Base-by-base conservation (phyloP, 2,113 vertebrate genomes). In the Upupa epops region DNA sequence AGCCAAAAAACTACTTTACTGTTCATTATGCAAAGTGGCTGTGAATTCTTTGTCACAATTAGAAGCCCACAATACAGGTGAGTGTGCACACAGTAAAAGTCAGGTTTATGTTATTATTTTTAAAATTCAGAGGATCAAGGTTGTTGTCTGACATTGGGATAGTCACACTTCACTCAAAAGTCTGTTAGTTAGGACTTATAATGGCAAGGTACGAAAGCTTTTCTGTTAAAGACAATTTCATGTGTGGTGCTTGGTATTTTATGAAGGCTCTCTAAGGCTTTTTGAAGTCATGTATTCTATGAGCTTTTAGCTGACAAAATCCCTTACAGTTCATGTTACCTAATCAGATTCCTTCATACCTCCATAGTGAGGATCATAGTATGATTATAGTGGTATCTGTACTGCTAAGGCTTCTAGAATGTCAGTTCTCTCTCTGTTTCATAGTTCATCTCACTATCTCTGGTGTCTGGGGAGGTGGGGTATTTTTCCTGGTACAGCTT, bases 11-110 rank as follows among this genome's bases (percentile, higher is more conserved):
- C 96, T 99, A 68, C 98, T 99, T 82, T 99, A 99, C 91, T 99
- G 99, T 97, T 99, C 99, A 15, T 98, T 99, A 93, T 99, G 99
- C 96, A 99, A 99, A 98, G 99, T 99, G 63, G 98, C 99, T 40
- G 99, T 99, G 96, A 99, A 99, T 97, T 99, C 99, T 6, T 97
- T 99, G 91, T 99, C 98, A 56, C 99, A 99, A 96, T 97, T 99
- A 91, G 98, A 99, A 96, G 99, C 99, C 46, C 99, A 99, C 95
- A 99, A 99, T 92, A 99, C 98, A 98, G 99, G 99, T 99, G 77
- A 89, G 95, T 81, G 13, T 36, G 45, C 42, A 13, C 36, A 56
- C 5, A 8, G 24, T 32, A 11, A 28, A 55, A 75, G 52, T 65
- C 37, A 70, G 17, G 26, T 70, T 6, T 17, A 7, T 65, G 17